Conservation (phyloP, 2,797 vertebrate species). For the Sebastes iracundus region DNA sequence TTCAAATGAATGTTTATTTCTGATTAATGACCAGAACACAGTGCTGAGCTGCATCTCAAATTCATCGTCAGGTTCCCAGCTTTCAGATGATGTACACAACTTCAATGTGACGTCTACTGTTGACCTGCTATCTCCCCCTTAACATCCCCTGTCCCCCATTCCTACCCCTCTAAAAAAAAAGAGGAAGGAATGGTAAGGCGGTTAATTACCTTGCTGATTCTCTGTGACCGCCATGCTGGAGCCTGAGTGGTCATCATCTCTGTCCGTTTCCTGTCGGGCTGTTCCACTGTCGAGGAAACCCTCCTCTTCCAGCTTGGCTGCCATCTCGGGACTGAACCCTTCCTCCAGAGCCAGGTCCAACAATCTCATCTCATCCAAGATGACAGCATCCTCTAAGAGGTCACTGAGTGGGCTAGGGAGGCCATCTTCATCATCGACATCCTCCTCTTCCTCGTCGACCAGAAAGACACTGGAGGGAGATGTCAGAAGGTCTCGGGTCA, state of each 20-base stretch:
- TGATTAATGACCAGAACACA: no score
- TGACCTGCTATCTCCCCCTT: no score
- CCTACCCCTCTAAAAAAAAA: no score
- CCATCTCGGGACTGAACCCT: conserved; percentile 87
- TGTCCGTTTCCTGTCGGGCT: neutral
- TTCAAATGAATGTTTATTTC: no score
- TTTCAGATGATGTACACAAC: no score
- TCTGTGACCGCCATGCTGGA: neutral
- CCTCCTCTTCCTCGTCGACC: conserved; percentile 7
- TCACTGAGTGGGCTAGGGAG: conserved; percentile 69
- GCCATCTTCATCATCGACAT: conserved; percentile 52
- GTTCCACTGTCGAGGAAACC: conserved; percentile 19
- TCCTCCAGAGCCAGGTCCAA: conserved; percentile 91
- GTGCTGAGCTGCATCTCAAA: no score
- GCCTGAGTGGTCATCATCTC: neutral
- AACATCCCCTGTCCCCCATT: no score
- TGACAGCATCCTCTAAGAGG: conserved; percentile 76
- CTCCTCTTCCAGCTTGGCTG: conserved; percentile 78
- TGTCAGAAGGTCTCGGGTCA: conserved; percentile 2
- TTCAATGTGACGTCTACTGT: no score
- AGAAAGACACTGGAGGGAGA: conserved; percentile 25
- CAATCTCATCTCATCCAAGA: conserved; percentile 90
- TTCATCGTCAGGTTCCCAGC: no score
- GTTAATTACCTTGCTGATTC: conserved; percentile 45
- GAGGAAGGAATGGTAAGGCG: no score